A percentile compares a stretch with the other conserved stretches of the same genome.
Evolutionary conservation across 1,140 invertebrate genomes (phyloP).

Genomic region (Lasioglossum baleicum): DNA sequence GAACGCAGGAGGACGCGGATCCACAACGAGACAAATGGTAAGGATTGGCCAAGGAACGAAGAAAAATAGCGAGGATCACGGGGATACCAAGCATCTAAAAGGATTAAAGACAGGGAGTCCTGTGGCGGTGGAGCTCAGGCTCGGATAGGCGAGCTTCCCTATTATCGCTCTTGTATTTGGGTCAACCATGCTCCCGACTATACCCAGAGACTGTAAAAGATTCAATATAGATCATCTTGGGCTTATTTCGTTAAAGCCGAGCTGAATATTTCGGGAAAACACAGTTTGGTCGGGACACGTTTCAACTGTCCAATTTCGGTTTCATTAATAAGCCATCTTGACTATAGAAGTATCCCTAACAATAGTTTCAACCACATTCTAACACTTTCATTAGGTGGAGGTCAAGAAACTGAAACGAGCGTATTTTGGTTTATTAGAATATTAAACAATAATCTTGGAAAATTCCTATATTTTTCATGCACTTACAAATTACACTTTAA

Average conservation of each 20-base stretch:
- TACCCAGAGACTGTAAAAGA: background rate
- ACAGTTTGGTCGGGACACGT: background rate
- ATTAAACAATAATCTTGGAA: too few relatives aligned
- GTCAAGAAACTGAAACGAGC: too few relatives aligned
- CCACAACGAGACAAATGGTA: constrained; percentile 6
- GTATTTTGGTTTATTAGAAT: too few relatives aligned
- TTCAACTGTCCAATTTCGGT: too few relatives aligned
- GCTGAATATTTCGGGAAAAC: background rate
- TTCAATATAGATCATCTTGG: background rate
- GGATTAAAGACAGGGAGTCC: constrained; percentile 29
- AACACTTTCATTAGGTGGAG: too few relatives aligned
- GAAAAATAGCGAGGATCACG: constrained; percentile 30
- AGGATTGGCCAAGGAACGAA: constrained; percentile 19
- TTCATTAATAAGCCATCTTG: too few relatives aligned
- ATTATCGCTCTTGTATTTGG: constrained; percentile 21
- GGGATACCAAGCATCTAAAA: constrained; percentile 7
- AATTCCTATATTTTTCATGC: too few relatives aligned
- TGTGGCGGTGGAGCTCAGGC: background rate
- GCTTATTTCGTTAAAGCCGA: background rate
- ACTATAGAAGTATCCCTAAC: too few relatives aligned
- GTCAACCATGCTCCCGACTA: constrained; percentile 33
- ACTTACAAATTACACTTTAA: too few relatives aligned
- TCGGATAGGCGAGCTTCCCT: constrained; percentile 11
- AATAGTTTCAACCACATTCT: too few relatives aligned
- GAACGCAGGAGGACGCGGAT: background rate